Evolutionary conservation across 2,797 vertebrate genomes (phyloP).

Genomic region (Eurystomus glaucurus): DNA sequence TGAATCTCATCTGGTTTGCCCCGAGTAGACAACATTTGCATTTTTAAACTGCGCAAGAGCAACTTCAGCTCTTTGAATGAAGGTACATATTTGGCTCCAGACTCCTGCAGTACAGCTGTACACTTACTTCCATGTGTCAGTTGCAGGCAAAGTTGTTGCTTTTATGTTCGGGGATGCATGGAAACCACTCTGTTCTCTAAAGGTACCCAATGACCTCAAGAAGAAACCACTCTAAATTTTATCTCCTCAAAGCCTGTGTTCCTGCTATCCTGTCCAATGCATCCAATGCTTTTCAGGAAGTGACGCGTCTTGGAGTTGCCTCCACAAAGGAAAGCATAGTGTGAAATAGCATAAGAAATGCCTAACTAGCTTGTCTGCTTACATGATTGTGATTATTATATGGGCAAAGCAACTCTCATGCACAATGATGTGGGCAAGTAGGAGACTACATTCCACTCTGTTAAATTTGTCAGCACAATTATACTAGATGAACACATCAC

Average conservation of each 20-base stretch:
- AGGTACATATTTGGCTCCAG: neutral
- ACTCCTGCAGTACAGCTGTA: neutral
- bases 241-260: neutral
- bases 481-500: neutral
- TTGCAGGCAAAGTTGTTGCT: neutral
- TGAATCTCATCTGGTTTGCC: neutral
- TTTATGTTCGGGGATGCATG: neutral
- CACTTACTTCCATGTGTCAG: neutral
- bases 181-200: neutral
- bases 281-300: neutral
- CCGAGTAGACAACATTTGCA: neutral
- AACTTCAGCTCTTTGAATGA: neutral
- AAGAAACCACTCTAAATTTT: neutral
- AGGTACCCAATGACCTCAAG: neutral
- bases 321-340: neutral
- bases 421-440: neutral
- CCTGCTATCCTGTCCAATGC: neutral
- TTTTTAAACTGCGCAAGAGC: slow-evolving; percentile 22
- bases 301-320: neutral
- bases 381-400: neutral
- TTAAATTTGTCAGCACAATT: neutral
- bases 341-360: neutral
- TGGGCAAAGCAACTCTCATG: neutral
- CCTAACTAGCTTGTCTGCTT: neutral
- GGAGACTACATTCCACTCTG: neutral